Evolutionary conservation across 2,888 invertebrate genomes (phyloP), one percentile per base, ranked within the genome.

Genomic region (Cryptocheilus praepositus): DNA sequence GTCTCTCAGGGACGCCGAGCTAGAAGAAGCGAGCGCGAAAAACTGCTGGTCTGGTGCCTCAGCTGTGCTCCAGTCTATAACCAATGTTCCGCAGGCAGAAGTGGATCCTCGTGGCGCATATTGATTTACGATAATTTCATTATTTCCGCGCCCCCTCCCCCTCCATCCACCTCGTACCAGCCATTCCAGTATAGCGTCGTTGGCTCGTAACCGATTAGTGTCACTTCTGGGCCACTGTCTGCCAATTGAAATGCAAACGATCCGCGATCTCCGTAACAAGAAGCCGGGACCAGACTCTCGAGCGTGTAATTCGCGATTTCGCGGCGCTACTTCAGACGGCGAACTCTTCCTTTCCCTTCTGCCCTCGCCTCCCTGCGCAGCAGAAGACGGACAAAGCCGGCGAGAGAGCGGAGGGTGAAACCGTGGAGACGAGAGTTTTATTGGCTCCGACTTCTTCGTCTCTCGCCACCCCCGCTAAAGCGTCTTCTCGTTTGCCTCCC

Each of bases 401-500:
- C 64, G 64, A 53, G 77, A 76, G 45, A 52, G 64, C 52, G 51
- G 56, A 63, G 61, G 68, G 65, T 53, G 61, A 62, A 59, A 70
- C 76, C 62, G 77, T 73, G 73, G 80, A 75, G 73, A 79, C 73
- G 79, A 76, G 85, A 85, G 79, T 88, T 88, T 88, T 88, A 88
- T 88, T 88, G 87, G 88, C 85, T 83, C 81, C 81, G 85, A 86
- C 85, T 11, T 87, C 80, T 82, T 83, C 83, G 82, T 45, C 36
- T 80, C 83, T 83, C 83, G 82, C 22, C 36, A 36, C 36, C 36
- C 36, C 11, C 36, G 4, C 36, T 11, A 81, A 82, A 85, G 83
- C 84, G 83, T 80, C 81, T 73, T 83, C 36, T 85, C 86, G 84
- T 88, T 86, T 87, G 86, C 85, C 81, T 86, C 86, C 80, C 85